Base-by-base conservation (phyloP, 2,888 invertebrate species). In the Papilio demoleus region DNA sequence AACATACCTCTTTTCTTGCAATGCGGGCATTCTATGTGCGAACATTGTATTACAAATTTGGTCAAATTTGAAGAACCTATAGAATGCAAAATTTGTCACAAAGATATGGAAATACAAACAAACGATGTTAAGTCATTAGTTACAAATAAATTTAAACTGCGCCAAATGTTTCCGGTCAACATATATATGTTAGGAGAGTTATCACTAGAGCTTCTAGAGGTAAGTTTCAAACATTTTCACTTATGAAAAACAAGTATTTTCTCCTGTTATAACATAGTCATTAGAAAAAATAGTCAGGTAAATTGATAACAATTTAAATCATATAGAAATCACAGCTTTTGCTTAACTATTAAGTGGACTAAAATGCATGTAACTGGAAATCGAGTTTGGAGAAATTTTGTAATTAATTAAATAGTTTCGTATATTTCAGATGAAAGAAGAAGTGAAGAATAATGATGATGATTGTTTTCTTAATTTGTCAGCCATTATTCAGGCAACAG, bases 1-100 rank as follows among this genome's bases (percentile, higher is more conserved):
- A 90, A 88, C 70, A 74, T 90, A 42, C 96, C 96, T 0, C 84
- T 96, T 27, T 84, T 95, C 45, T 81, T 96, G 69, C 77, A 90
- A 70, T 96, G 96, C 78, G 94, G 94, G 0, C 96, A 96, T 81
- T 90, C 94, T 2, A 89, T 94, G 76, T 96, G 96, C 76, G 94
- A 95, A 73, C 92, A 87, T 61, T 96, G 96, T 79, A 80, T 94
- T 14, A 84, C 79, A 42, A 86, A 83, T 70, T 80, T 86, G 27
- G 70, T 85, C 0, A 86, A 82, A 73, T 88, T 87, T 74, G 71
- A 75, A 24, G 92, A 92, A 72, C 90, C 89, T 0, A 84, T 94
- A 47, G 83, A 85, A 59, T 94, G 94, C 77, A 86, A 86, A 72
- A 77, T 92, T 67, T 94, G 94, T 79, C 79, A 85, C 9, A 76